Evolutionary conservation across 2,888 invertebrate species (phyloP), one percentile per base, ranked within the genome.

Genomic region (Sussaba pulchella): DNA sequence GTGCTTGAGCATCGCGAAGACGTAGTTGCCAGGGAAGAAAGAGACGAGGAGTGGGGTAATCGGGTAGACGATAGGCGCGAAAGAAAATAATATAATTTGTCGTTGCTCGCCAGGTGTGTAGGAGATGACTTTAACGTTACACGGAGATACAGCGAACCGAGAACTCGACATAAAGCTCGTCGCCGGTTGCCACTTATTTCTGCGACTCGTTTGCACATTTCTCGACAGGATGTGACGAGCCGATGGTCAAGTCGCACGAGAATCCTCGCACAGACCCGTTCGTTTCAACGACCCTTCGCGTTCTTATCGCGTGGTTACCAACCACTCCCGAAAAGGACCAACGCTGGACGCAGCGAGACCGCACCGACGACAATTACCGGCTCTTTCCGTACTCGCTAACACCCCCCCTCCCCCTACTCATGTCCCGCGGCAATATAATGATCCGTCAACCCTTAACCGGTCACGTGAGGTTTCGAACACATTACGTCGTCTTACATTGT

Each of bases 191-290:
- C 43, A 70, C 57, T 70, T 70, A 45, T 14, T 57, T 26, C 26
- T 14, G 57, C 43, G 31, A 59, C 72, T 63, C 67, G 26, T 21
- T 67, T 71, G 64, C 63, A n/a, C 45, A 63, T 57, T n/a, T 43
- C 26, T 14, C 52, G 77, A 54, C 82, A 79, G 79, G 82, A 82
- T 82, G 82, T 82, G 66, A 82, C 79, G 79, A 78, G 64, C 76
- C 82, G 82, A 73, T 82, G 82, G 82, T 82, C 82, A 76, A 82
- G 71, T 79, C 74, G 76, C 82, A 82, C 78, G 70, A 71, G 43
- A 67, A 45, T 26, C 43, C n/a, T 19, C 31, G 6, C 6, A 31
- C 31, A 19, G 19, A 24, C 43, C 26, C 31, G 69, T 70, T 6
- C 17, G 50, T 67, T 57, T 57, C 69, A 70, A 57, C 41, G 57